Evolutionary conservation across 1,140 invertebrate species (phyloP), one percentile per base, ranked within the genome.

Genomic region (Scylla paramamosain): DNA sequence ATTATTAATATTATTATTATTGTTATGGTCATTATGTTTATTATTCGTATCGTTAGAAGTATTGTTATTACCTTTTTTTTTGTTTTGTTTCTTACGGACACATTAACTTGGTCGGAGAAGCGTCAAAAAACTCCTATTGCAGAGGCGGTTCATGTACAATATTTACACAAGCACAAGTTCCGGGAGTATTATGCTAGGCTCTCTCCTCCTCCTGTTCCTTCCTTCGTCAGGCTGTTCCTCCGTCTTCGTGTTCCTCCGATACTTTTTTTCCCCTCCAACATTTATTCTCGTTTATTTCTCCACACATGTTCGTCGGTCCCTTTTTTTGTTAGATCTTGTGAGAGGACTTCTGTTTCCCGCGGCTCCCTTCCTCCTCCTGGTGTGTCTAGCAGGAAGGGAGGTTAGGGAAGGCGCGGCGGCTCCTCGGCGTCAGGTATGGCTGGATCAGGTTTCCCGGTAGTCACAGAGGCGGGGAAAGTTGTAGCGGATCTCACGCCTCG

Each of bases 1-100:
- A 88, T 32, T 88, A 88, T 88, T 32, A 88, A 29, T 32, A 88
- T 88, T 88, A 88, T 88, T 25, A 32, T 46, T 46, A 88, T 31
- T 28, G n/a, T 31, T 86, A 86, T 86, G 12, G 32, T 88, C 28
- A 88, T 28, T 28, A 88, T 39, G 39, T 39, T 88, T 31, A 88
- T 88, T 32, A 88, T 88, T 88, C 28, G 10, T 88, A 31, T 7
- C 86, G 20, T 12, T 88, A 88, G 45, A 8, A 32, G 10, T 88
- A 88, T 88, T 88, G 29, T 88, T 88, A 88, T 88, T 12, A 88
- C 10, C 32, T 12, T 86, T 88, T 29, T 88, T 88, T 20, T 88
- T 0, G 28, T 88, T 88, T 88, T 88, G 4, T 32, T 32, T 25
- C 29, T 88, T 77, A 77, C 67, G 67, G 25, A 77, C 67, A 77